These are phyloP conservation scores for Melitaea athalia DNA, from an alignment of 2,888 invertebrate genomes.

Conservation along the genomic window DNA sequence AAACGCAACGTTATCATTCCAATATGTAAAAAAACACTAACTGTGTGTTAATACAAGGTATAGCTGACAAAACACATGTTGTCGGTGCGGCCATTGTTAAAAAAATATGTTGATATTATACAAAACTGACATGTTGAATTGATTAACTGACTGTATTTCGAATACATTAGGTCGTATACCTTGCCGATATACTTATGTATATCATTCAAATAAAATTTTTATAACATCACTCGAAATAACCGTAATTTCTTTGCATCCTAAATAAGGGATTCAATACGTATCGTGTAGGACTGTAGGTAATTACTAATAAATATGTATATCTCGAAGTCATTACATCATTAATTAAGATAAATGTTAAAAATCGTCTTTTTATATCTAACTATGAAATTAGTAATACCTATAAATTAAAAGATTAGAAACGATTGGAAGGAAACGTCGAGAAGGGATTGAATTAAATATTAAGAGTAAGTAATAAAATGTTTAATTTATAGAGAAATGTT, in stretches of 20 bases:
- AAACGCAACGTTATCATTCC: conserved; percentile 76
- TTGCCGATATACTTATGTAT: conserved; percentile 1
- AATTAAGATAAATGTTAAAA: conserved; percentile 7
- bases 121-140: conserved; percentile 57
- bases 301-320: conserved; percentile 9
- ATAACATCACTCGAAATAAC: conserved; percentile 14
- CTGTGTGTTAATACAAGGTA: conserved; percentile 72
- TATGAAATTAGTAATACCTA: background rate
- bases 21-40: conserved; percentile 68
- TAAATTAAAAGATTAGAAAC: conserved; percentile 8
- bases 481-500: conserved; percentile 16
- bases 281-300: background rate
- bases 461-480: conserved; percentile 6
- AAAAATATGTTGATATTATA: conserved; percentile 50
- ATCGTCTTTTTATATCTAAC: conserved; percentile 2
- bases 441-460: background rate
- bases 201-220: conserved; percentile 18
- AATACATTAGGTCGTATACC: conserved; percentile 24
- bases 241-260: conserved; percentile 8
- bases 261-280: background rate
- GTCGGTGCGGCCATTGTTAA: conserved; percentile 65
- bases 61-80: conserved; percentile 74
- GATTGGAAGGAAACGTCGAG: background rate
- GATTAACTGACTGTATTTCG: conserved; percentile 35
- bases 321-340: background rate